These are phyloP conservation scores for Peromyscus leucopus DNA, from an alignment of 2,113 vertebrate species.

Conservation along the genomic window DNA sequence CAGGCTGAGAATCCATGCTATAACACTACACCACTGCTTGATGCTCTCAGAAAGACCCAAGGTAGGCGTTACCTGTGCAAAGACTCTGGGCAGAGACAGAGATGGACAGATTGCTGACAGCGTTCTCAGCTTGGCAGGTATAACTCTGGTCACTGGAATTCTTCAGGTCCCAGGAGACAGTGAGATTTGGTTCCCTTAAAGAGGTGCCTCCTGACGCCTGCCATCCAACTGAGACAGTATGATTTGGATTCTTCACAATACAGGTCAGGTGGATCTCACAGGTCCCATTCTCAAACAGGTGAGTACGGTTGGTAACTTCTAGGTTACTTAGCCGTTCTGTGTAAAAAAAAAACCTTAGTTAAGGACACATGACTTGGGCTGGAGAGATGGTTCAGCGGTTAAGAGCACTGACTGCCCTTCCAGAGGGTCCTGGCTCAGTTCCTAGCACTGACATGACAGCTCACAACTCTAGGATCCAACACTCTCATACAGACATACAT, in stretches of 20 bases:
- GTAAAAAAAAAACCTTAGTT: neutral
- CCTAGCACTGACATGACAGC: neutral
- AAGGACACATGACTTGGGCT: neutral
- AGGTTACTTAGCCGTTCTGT: conserved; percentile 62
- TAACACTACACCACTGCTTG: neutral
- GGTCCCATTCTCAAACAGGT: neutral
- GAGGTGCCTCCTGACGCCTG: neutral
- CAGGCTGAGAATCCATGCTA: fast-evolving
- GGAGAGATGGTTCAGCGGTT: neutral
- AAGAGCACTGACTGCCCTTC: neutral
- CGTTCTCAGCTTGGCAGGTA: conserved; percentile 71
- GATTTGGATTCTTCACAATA: conserved; percentile 23
- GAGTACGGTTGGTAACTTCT: neutral
- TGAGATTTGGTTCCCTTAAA: conserved; percentile 46
- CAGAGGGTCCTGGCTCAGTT: neutral
- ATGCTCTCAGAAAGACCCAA: neutral
- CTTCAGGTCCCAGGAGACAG: conserved; percentile 56
- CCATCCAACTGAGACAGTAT: conserved; percentile 53
- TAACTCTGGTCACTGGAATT: conserved; percentile 27
- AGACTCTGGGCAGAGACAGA: conserved; percentile 49
- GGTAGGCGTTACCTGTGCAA: conserved; percentile 68
- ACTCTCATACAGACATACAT: neutral
- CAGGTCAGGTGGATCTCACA: conserved; percentile 71
- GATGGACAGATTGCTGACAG: conserved; percentile 52
- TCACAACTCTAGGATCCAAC: neutral